Conservation (phyloP, 1,140 invertebrate species). For the Glossosoma conforme region DNA sequence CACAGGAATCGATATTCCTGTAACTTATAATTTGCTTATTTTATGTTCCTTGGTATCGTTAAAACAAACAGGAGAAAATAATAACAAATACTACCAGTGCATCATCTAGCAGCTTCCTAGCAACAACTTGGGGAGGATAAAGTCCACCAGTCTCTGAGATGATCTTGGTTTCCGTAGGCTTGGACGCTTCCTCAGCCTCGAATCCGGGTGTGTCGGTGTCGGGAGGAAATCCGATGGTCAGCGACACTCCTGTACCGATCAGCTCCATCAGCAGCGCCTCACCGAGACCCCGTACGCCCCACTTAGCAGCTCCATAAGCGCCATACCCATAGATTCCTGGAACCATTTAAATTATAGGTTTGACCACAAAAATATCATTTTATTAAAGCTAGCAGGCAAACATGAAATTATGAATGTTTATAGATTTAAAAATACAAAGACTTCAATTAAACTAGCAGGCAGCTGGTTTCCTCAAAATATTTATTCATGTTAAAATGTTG, state of each 20-base stretch:
- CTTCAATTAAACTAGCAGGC: too few relatives aligned
- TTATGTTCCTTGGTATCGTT: too few relatives aligned
- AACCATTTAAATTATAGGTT: constrained; percentile 18
- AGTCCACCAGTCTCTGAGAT: constrained; percentile 80
- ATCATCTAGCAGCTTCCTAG: constrained; percentile 72
- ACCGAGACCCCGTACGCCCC: constrained; percentile 89
- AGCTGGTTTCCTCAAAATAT: too few relatives aligned
- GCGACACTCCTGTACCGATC: constrained; percentile 71
- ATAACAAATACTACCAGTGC: too few relatives aligned
- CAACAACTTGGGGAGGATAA: constrained; percentile 73
- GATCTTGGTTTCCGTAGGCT: constrained; percentile 84
- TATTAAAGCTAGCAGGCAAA: too few relatives aligned
- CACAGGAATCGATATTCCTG: too few relatives aligned
- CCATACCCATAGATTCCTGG: constrained; percentile 80
- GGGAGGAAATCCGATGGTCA: constrained; percentile 87
- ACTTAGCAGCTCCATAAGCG: constrained; percentile 90
- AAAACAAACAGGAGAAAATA: too few relatives aligned
- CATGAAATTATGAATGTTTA: too few relatives aligned
- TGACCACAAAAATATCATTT: too few relatives aligned
- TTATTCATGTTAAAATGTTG: too few relatives aligned
- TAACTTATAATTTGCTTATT: too few relatives aligned
- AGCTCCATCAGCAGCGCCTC: constrained; percentile 92
- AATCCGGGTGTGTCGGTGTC: constrained; percentile 98
- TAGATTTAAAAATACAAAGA: too few relatives aligned
- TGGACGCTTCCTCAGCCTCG: constrained; percentile 74